Percentiles rank a stretch among this genome's conserved stretches.
These are phyloP conservation scores for Eustalomyia histrio DNA, from an alignment of 2,888 invertebrate genomes.

Conservation along the genomic window DNA sequence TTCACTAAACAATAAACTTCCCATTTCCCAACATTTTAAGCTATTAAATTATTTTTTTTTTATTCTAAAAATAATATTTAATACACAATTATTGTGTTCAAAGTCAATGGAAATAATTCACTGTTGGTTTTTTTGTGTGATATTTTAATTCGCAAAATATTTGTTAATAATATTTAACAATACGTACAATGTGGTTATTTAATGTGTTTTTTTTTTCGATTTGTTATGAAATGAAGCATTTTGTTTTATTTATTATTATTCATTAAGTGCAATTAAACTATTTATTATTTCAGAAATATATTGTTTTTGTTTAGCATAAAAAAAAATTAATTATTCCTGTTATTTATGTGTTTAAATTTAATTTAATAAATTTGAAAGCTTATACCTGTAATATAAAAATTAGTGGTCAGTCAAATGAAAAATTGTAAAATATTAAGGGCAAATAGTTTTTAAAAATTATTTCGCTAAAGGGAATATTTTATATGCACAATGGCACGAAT, in stretches of 20 bases:
- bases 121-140: slow-evolving; percentile 17
- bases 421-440: too few relatives aligned
- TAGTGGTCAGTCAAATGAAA: too few relatives aligned
- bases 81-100: slow-evolving; percentile 45
- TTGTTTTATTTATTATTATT: slow-evolving; percentile 42
- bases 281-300: slow-evolving; percentile 33
- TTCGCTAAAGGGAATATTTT: too few relatives aligned
- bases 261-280: slow-evolving; percentile 60
- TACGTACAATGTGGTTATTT: slow-evolving; percentile 67
- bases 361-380: too few relatives aligned
- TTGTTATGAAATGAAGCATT: slow-evolving; percentile 34
- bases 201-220: slow-evolving; percentile 19
- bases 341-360: too few relatives aligned
- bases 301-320: neutral
- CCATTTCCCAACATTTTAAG: neutral
- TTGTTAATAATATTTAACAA: slow-evolving; percentile 66
- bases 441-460: too few relatives aligned
- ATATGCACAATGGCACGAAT: too few relatives aligned
- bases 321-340: neutral
- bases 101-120: slow-evolving; percentile 40
- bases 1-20: neutral
- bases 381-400: too few relatives aligned
- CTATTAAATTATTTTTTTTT: too few relatives aligned
- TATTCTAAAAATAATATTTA: slow-evolving; percentile 17
- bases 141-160: slow-evolving; percentile 15